Base-by-base conservation (phyloP, 2,888 invertebrate species). In the Pandemis heparana region DNA sequence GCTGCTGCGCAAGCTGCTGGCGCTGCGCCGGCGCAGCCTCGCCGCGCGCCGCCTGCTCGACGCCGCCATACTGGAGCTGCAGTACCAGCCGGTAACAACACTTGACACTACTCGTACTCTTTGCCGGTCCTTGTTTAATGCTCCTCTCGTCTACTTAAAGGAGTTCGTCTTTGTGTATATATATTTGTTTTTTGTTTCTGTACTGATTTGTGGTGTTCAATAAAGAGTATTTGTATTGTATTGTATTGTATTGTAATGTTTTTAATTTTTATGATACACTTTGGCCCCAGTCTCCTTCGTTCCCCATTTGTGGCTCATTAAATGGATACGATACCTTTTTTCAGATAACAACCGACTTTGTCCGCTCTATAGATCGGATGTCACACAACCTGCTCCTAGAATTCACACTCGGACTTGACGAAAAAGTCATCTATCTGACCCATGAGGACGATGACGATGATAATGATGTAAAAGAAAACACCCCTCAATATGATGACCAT, bases 281-380 rank as follows among this genome's bases (percentile, higher is more conserved):
- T 23, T 23, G 23, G 23, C 23, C 23, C 23, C 23, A 32, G 23
- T 32, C 23, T 32, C 23, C 43, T 43, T 48, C 14, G n/a, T 16
- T 46, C 48, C 23, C 48, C 23, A 32, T 32, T 32, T 32, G 4
- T 32, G 23, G 23, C 23, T 4, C 23, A 32, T 32, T 4, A 32
- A 32, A 32, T 32, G 23, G 23, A 32, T 32, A 32, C 2, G 4
- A 32, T 32, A 32, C 8, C 8, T 38, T 60, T 9, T 69, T 74
- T 53, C 70, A 74, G 74, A 60, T 74, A 16, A 65, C 70, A 5
- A 74, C 74, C 0, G 38, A 69, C 16, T 14, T 74, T 7, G 46
- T 74, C 5, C 59, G 70, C 32, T 48, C 43, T 4, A 51, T 74
- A 0, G 70, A 74, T 18, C 39, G 74, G 8, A 38, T 56, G 8